Base-by-base conservation (phyloP, 2,113 vertebrate species). In the Dinomys branickii region DNA sequence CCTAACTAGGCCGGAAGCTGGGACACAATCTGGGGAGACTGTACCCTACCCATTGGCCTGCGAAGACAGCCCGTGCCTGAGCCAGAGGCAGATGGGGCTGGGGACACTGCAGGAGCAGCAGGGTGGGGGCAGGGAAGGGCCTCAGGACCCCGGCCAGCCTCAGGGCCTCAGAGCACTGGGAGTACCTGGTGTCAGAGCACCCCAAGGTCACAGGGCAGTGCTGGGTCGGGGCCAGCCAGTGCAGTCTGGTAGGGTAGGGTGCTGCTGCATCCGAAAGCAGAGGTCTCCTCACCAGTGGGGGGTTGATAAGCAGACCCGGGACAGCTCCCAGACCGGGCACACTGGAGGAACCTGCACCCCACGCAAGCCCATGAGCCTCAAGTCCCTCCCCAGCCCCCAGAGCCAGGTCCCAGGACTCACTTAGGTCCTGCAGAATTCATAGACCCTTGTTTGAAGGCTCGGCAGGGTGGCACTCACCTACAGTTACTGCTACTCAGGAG, bases 211-310 rank as follows among this genome's bases (percentile, higher is more conserved):
- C 44, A 50, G 84, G 90, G 4, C 54, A 24, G 38, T 8, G 10
- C 83, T 1, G 56, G 85, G 63, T 80, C 35, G 0, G 2, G 86
- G 93, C 85, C 77, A 11, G 67, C 28, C 73, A 13, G 58, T 54
- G 41, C 13, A 26, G 61, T 19, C 85, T 33, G 14, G 67, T 1
- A 0, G 81, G 75, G 52, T 28, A 0, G 20, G 58, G 28, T 9
- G 1, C 44, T 16, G 0, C 7, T 65, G 3, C 0, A 0, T 9
- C 54, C 44, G 1, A 0, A 1, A 26, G 1, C 9, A 0, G 30
- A 61, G 54, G 11, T 59, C 30, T 6, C 69, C 75, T 65, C 41
- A 4, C 8, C 52, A 7, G 2, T n/a, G 0, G 3, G 35, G 16
- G 28, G 19, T 28, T 44, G 0, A 2, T 33, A 26, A n/a, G 82